These are phyloP conservation scores for Tragelaphus scriptus DNA, from an alignment of 2,113 vertebrate genomes.

Conservation along the genomic window DNA sequence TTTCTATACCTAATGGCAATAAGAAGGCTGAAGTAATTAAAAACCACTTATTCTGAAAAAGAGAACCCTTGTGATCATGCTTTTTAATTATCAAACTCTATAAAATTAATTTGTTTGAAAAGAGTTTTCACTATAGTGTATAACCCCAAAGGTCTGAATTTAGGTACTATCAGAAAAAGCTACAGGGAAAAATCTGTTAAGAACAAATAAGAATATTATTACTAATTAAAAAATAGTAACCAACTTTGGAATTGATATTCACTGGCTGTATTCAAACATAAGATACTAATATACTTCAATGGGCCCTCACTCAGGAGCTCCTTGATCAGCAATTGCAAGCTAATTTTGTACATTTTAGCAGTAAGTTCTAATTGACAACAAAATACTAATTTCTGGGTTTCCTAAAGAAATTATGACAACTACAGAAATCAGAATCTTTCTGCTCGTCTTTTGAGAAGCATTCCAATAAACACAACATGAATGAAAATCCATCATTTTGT, in stretches of 20 bases:
- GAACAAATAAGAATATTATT: not conserved
- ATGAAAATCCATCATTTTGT: not conserved
- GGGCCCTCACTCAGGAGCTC: not conserved
- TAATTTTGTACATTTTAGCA: not conserved
- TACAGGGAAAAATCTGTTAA: not conserved
- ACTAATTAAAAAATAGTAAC: not conserved
- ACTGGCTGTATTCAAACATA: not conserved
- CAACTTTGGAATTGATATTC: not conserved
- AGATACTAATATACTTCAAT: not conserved
- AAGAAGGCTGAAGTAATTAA: not conserved
- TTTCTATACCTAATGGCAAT: not conserved
- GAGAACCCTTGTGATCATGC: not conserved
- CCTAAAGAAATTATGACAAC: not conserved
- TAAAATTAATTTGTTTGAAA: not conserved
- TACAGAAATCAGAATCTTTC: not conserved
- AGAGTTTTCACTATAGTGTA: not conserved
- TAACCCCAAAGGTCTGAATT: not conserved
- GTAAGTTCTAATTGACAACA: not conserved
- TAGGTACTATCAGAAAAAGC: not conserved
- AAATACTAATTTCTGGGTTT: not conserved
- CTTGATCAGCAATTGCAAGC: not conserved
- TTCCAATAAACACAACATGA: not conserved
- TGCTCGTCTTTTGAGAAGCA: not conserved
- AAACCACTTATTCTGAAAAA: not conserved
- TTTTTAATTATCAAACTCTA: not conserved